Base-by-base conservation (phyloP, 2,888 invertebrate genomes). In the Caenorhabditis afra region DNA sequence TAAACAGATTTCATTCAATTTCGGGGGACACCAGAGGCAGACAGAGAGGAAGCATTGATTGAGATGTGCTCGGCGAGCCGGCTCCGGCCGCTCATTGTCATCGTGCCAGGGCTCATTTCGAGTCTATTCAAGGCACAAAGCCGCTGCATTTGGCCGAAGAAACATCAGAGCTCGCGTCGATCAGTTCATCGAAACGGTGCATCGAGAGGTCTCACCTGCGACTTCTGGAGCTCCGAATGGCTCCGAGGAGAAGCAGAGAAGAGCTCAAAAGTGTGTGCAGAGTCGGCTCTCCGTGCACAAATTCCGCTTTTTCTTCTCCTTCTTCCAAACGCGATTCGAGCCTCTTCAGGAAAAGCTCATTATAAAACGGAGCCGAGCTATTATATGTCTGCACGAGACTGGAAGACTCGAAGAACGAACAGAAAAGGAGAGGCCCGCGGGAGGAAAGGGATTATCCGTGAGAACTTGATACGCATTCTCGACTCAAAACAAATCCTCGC, bases 21-120 rank as follows among this genome's bases (percentile, higher is more conserved):
- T 44, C 8, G 8, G n/a, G n/a, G 20, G 20, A 39, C 23, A 14
- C 37, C 35, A 29, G 53, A 14, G 41, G 37, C 29, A 29, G 47
- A 45, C 5, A 59, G 45, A 59, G 23, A 55, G 57, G 62, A 62
- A 62, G 50, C 62, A 49, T 49, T 62, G 62, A 62, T 62, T 62
- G 62, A 62, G 49, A 61, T 22, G 35, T 47, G 39, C 29, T n/a
- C 35, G n/a, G 41, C 35, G 29, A 29, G 29, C 29, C 29, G 29
- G 29, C 29, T 29, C 29, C 39, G 16, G 22, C 16, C 29, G 57
- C 23, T 52, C 23, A 23, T 52, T 52, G 20, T 52, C 23, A 23
- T n/a, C 18, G 29, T 29, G 29, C 29, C 29, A 29, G 29, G 29
- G 41, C 41, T 41, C 41, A 41, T 41, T 41, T 41, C 14, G 41